Percentiles rank a stretch among this genome's conserved stretches.
These are phyloP conservation scores for Amblyjoppa proteus DNA, from an alignment of 2,888 invertebrate species.

Conservation along the genomic window DNA sequence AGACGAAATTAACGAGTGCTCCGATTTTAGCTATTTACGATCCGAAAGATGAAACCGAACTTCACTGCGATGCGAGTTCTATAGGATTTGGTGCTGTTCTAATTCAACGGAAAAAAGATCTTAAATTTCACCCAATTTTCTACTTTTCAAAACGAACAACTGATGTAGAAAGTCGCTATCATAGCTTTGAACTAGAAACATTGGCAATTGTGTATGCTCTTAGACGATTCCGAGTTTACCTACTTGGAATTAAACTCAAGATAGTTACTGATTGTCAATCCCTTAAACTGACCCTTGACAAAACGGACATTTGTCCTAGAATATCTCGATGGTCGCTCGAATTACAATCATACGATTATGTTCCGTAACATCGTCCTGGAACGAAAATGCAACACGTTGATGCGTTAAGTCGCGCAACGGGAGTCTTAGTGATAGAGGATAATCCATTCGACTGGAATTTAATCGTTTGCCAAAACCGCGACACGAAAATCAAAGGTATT, in stretches of 20 bases:
- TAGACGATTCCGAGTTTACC: slow-evolving; percentile 73
- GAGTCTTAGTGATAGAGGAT: slow-evolving; percentile 60
- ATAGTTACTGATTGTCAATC: slow-evolving; percentile 77
- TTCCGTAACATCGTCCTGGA: slow-evolving; percentile 70
- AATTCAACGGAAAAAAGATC: slow-evolving; percentile 75
- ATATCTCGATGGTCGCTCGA: slow-evolving; percentile 76
- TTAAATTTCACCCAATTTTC: slow-evolving; percentile 75
- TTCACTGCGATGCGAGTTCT: slow-evolving; percentile 79
- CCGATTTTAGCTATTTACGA: slow-evolving; percentile 64
- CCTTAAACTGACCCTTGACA: slow-evolving; percentile 72
- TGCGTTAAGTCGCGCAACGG: slow-evolving; percentile 68
- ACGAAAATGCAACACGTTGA: slow-evolving; percentile 75
- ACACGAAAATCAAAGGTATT: slow-evolving; percentile 49
- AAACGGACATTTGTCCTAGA: slow-evolving; percentile 75
- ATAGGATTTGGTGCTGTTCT: slow-evolving; percentile 78
- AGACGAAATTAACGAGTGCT: slow-evolving; percentile 42
- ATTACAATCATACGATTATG: slow-evolving; percentile 73
- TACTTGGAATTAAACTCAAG: slow-evolving; percentile 70
- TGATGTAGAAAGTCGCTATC: slow-evolving; percentile 74
- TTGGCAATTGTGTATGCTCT: slow-evolving; percentile 71
- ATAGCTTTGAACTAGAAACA: slow-evolving; percentile 79
- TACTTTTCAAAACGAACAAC: slow-evolving; percentile 78
- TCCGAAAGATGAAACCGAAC: slow-evolving; percentile 39
- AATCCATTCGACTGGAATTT: slow-evolving; percentile 65
- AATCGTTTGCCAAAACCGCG: slow-evolving; percentile 56